A percentile compares a stretch with the other conserved stretches of the same genome.
phyloP scores from a whole-genome alignment of 1,140 invertebrate genomes.

The Pseudomyrmex gracilis region DNA sequence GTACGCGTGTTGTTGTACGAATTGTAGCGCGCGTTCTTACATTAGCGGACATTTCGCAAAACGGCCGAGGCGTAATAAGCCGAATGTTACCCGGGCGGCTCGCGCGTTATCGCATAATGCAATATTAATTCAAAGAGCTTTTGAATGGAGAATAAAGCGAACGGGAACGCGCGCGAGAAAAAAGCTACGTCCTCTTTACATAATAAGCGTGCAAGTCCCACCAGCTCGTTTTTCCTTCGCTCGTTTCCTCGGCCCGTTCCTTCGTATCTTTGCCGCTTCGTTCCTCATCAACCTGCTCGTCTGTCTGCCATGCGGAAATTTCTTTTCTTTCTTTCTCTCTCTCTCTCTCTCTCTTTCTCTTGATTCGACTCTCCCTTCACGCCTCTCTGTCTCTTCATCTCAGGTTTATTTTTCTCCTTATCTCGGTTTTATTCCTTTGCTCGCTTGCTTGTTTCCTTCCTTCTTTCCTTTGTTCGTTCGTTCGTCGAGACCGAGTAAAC shows the following conservation, averaged over 20 bases:
- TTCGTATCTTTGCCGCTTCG: conserved; percentile 44
- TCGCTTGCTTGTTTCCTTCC: conserved; percentile 6
- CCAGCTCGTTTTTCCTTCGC: not conserved
- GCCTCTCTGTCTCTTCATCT: not conserved
- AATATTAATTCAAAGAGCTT: conserved; percentile 79
- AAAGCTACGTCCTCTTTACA: conserved; percentile 77
- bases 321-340: conserved; percentile 25
- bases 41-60: conserved; percentile 39
- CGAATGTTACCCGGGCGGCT: conserved; percentile 28
- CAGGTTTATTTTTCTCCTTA: conserved; percentile 29
- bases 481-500: not conserved
- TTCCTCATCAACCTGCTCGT: conserved; percentile 39
- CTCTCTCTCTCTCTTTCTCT: too few species aligned
- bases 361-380: not conserved
- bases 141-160: conserved; percentile 77
- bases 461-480: not conserved
- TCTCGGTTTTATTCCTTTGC: conserved; percentile 30
- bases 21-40: not conserved
- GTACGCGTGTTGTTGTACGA: conserved; percentile 11
- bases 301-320: conserved; percentile 28
- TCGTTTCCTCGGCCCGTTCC: conserved; percentile 27
- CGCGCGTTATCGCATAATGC: conserved; percentile 69
- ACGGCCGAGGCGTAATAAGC: conserved; percentile 22
- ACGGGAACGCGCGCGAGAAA: conserved; percentile 54
- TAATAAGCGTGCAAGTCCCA: conserved; percentile 74